Evolutionary conservation across 2,113 vertebrate genomes (phyloP), one percentile per base, ranked within the genome.

Genomic region (Sapayoa aenigma): DNA sequence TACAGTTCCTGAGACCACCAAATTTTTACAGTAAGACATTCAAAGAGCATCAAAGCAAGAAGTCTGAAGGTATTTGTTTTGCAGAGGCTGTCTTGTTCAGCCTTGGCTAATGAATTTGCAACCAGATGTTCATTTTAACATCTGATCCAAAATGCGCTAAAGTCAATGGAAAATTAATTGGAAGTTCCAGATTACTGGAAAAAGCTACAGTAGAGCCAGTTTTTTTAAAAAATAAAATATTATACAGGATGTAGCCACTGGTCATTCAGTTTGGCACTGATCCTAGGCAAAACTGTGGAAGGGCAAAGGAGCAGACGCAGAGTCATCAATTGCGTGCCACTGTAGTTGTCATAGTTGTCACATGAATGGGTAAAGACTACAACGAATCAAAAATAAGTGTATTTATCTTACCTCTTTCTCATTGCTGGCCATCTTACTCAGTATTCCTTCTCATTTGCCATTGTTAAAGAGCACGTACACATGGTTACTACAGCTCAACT

Each of bases 81-180:
- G 2, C 5, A 1, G n/a, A 78, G 30, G 6, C 69, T 75, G 73
- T 42, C 73, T 60, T 67, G 42, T 74, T 94, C 35, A 1, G 76
- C 81, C 31, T 87, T 89, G 91, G 85, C 80, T 93, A 89, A 78
- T 84, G 35, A 93, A 81, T 92, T 93, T 81, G 56, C 79, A 88
- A 60, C 90, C 95, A 96, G 93, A 93, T 97, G 90, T 96, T 94
- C 72, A 0, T 84, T 88, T 92, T 74, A 72, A 74, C 20, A 60
- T 75, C 73, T 56, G 41, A 81, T 96, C 88, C 93, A 96, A 95
- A 96, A 68, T 27, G 60, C 37, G 46, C 44, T 86, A 41, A 89
- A 93, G 79, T 94, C 35, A 81, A 95, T 82, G 91, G 91, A 95
- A 95, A 96, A 65, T 78, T 77, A 52, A 68, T 60, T 82, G 60